Evolutionary conservation across 2,888 invertebrate species (phyloP).

Genomic region (Brenthis ino): DNA sequence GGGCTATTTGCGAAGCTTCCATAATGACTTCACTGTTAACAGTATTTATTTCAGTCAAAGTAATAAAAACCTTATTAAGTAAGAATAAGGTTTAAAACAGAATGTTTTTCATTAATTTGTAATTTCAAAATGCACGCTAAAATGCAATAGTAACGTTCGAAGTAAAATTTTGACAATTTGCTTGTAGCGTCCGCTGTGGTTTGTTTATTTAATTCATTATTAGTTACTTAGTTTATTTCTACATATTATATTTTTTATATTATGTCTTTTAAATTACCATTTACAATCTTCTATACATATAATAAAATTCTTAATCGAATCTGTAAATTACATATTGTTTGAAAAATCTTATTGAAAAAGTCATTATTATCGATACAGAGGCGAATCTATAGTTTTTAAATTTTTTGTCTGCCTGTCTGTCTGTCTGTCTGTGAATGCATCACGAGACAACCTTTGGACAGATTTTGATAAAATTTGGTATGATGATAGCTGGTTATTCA

Average conservation of each 20-base stretch:
- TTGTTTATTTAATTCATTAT: constrained; percentile 31
- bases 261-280: not conserved
- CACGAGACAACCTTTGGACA: too few species aligned
- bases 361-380: too few species aligned
- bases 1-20: constrained; percentile 57
- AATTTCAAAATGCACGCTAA: constrained; percentile 51
- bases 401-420: too few species aligned
- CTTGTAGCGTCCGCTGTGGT: constrained; percentile 27
- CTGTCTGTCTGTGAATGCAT: too few species aligned
- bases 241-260: not conserved
- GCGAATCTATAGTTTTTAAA: too few species aligned
- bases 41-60: constrained; percentile 36
- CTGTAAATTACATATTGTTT: too few species aligned
- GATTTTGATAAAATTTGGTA: too few species aligned
- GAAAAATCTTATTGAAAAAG: too few species aligned
- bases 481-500: too few species aligned
- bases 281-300: not conserved
- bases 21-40: constrained; percentile 61
- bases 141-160: constrained; percentile 47
- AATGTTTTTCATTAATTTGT: constrained; percentile 35
- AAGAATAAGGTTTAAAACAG: constrained; percentile 36
- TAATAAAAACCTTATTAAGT: constrained; percentile 39
- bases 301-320: not conserved
- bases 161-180: constrained; percentile 50
- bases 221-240: constrained; percentile 15